Evolutionary conservation across 2,113 vertebrate genomes (phyloP), one percentile per base, ranked within the genome.

Genomic region (Paramisgurnus dabryanus): DNA sequence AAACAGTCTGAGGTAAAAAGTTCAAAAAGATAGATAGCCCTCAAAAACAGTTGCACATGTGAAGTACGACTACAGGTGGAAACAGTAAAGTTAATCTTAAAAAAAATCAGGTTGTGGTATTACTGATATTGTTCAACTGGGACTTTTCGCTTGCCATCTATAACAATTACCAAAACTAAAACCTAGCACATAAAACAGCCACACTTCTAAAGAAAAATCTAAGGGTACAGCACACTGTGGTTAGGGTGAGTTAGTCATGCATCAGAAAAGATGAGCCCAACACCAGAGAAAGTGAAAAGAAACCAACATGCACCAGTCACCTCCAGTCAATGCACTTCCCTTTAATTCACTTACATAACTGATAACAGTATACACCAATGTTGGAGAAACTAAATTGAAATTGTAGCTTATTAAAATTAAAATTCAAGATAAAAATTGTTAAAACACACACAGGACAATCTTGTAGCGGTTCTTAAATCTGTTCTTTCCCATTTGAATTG

Each of bases 221-320:
- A 64, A 13, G 50, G 34, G 5, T 9, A 53, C 3, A n/a, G 8
- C 50, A 67, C 64, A 79, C 15, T 2, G 10, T 22, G 55, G 15
- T 10, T 49, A 47, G 11, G 67, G 10, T 57, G 60, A 17, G 61
- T 79, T 69, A 79, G 66, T 49, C 66, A 49, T 79, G 66, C 53
- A 40, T 61, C 15, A 79, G 57, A 41, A 40, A 9, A 53, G 39
- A 15, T 1, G 27, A 34, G 12, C 49, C 58, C 57, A 63, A 70
- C 27, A 64, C 57, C 43, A 79, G 17, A 70, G 22, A 15, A 61
- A 69, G 17, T 4, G 4, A 55, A 57, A 39, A 11, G 41, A 12
- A 58, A 61, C 22, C 69, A 47, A 79, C 66, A 61, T 70, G 18
- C 47, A 61, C 18, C 8, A 55, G n/a, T 55, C 41, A 34, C 57